Percentiles rank a stretch among this genome's conserved stretches.
These are phyloP conservation scores for Pollenia labialis DNA, from an alignment of 2,888 invertebrate species.

Conservation along the genomic window DNA sequence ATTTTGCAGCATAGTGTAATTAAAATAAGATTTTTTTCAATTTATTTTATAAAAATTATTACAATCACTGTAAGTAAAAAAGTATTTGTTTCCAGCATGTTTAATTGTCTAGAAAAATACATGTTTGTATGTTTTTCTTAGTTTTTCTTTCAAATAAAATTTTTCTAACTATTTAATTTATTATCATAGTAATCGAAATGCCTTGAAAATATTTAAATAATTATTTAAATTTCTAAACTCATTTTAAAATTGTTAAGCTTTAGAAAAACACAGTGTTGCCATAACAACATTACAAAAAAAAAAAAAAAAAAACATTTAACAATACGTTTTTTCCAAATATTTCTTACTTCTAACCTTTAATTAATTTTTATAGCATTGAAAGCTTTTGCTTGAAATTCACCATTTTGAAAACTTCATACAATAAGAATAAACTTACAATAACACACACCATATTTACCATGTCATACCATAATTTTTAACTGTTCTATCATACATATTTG, in stretches of 20 bases:
- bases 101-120: background rate
- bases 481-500: background rate
- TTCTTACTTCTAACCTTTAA: background rate
- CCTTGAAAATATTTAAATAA: background rate
- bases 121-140: background rate
- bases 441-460: conserved; percentile 24
- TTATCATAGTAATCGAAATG: background rate
- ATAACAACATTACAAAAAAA: background rate
- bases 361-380: conserved; percentile 4
- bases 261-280: background rate
- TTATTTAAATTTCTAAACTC: background rate
- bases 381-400: conserved; percentile 34
- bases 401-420: background rate
- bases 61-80: conserved; percentile 39
- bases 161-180: background rate
- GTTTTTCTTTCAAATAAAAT: background rate
- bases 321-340: background rate
- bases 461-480: conserved; percentile 17
- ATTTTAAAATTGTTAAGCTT: background rate
- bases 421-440: background rate
- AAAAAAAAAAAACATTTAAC: background rate
- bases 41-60: no score
- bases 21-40: no score
- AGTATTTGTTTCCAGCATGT: conserved; percentile 20
- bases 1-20: no score